A percentile compares a stretch with the other conserved stretches of the same genome.
phyloP scores from a whole-genome alignment of 2,113 vertebrate species.

The Rhea americana region DNA sequence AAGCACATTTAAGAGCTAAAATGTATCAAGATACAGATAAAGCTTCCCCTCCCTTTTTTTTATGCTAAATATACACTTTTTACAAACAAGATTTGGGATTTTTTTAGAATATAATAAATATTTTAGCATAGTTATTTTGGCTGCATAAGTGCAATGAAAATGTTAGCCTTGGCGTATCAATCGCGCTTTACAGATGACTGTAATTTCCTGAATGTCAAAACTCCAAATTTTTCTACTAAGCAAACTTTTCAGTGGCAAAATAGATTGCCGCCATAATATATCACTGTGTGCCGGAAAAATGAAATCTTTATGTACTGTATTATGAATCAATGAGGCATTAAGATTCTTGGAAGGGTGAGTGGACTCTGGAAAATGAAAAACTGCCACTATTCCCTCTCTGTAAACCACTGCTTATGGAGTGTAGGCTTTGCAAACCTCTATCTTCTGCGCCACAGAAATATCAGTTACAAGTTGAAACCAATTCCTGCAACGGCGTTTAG shows the following conservation, averaged over 20 bases:
- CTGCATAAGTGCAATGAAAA: conserved; percentile 74
- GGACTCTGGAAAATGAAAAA: conserved; percentile 82
- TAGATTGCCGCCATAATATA: conserved; percentile 81
- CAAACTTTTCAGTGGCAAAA: conserved; percentile 84
- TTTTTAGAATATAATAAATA: conserved; percentile 58
- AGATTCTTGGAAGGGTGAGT: conserved; percentile 81
- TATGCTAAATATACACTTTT: conserved; percentile 54
- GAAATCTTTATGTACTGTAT: conserved; percentile 84
- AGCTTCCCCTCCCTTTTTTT: not conserved
- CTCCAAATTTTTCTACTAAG: conserved; percentile 81
- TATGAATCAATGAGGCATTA: conserved; percentile 86
- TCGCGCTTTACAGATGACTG: conserved; percentile 82
- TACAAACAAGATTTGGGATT: conserved; percentile 56
- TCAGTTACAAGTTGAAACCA: conserved; percentile 47
- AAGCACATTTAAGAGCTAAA: not conserved
- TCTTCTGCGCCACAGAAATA: conserved; percentile 42
- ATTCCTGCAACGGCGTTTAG: conserved; percentile 55
- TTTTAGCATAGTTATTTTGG: conserved; percentile 75
- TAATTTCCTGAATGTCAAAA: conserved; percentile 85
- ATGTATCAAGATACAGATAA: not conserved
- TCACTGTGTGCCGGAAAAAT: conserved; percentile 80
- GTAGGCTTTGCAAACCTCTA: conserved; percentile 45
- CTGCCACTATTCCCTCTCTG: conserved; percentile 71
- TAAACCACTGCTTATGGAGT: conserved; percentile 65
- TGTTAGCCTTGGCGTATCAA: conserved; percentile 80